Conservation (phyloP, 2,888 invertebrate genomes). For the Synergus gifuensis region DNA sequence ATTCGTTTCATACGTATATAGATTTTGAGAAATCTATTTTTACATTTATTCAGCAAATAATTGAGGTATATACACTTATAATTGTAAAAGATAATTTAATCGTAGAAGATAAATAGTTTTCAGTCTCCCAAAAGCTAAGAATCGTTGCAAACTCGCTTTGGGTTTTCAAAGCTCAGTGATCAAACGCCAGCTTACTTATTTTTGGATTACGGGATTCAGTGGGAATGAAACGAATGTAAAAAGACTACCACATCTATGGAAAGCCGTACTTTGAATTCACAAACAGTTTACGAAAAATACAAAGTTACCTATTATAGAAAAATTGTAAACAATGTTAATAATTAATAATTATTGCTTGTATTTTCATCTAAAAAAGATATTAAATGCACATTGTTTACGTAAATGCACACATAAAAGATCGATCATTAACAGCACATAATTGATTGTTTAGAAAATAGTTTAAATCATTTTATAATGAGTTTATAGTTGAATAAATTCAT, state of each 20-base stretch:
- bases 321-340: neutral
- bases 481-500: neutral
- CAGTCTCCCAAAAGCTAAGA: neutral
- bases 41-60: neutral
- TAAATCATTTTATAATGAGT: neutral
- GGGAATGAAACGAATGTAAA: slow-evolving; percentile 39
- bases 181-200: slow-evolving; percentile 35
- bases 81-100: neutral
- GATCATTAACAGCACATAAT: too few species aligned
- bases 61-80: neutral
- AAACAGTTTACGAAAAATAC: neutral
- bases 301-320: neutral
- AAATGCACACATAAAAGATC: too few species aligned
- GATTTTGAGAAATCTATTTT: neutral
- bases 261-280: slow-evolving; percentile 14
- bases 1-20: neutral
- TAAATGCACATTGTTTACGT: too few species aligned
- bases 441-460: too few species aligned
- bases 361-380: too few species aligned
- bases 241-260: neutral
- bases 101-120: neutral
- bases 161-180: slow-evolving; percentile 31
- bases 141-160: neutral
- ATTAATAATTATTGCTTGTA: neutral
- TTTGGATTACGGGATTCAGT: slow-evolving; percentile 34